Evolutionary conservation across 2,888 invertebrate genomes (phyloP).

Genomic region (Meiosimyza decipiens): DNA sequence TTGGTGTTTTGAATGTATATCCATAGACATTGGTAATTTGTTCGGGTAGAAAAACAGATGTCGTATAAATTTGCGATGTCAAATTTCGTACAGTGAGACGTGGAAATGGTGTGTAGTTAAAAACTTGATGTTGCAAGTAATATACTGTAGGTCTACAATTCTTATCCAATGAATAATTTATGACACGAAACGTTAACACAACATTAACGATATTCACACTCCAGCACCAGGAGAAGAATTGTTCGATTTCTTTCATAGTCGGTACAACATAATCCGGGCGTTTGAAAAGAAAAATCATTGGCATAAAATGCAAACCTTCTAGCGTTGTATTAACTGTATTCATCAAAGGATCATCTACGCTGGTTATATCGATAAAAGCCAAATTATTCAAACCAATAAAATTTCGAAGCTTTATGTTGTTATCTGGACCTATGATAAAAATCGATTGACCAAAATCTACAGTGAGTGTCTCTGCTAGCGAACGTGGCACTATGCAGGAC

Average conservation of each 20-base stretch:
- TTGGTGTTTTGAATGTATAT: conserved; percentile 28
- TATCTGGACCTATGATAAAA: neutral
- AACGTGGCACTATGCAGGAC: neutral
- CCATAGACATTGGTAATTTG: conserved; percentile 21
- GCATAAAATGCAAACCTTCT: neutral
- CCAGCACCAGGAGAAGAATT: conserved; percentile 35
- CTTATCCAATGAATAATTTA: neutral
- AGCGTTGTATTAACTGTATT: no score
- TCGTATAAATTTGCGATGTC: no score
- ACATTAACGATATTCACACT: conserved; percentile 31
- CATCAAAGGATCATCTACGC: no score
- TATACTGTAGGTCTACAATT: neutral
- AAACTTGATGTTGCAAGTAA: conserved; percentile 6
- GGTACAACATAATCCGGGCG: neutral
- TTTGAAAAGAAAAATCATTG: conserved; percentile 32
- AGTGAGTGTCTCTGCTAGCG: conserved; percentile 29
- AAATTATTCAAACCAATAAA: no score
- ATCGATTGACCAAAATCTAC: conserved; percentile 26
- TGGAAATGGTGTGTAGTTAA: no score
- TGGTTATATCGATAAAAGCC: no score
- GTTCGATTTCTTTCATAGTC: neutral
- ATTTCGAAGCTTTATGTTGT: no score
- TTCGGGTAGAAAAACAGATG: neutral
- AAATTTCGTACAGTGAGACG: no score
- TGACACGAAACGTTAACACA: conserved; percentile 22